A percentile compares a stretch with the other conserved stretches of the same genome.
These are phyloP conservation scores for Drosophila suzukii DNA, from an alignment of 1,140 invertebrate species.

Conservation along the genomic window DNA sequence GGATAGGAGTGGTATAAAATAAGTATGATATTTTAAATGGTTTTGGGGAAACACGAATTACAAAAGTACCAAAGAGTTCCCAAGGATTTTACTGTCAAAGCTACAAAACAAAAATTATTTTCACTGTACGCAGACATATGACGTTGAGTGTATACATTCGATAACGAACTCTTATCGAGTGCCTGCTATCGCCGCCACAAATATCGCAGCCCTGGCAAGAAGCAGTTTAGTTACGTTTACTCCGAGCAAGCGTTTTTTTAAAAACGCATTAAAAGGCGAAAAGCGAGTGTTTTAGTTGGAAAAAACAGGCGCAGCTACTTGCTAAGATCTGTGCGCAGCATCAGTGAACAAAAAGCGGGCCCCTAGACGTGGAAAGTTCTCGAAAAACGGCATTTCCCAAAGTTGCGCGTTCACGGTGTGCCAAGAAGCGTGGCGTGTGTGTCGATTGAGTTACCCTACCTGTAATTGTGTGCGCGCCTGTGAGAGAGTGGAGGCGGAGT, in stretches of 20 bases:
- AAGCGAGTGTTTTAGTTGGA: constrained; percentile 23
- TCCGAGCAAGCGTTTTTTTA: constrained; percentile 25
- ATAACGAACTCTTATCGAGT: not conserved
- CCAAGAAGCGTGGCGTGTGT: constrained; percentile 77
- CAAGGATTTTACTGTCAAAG: too few relatives aligned
- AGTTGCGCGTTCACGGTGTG: constrained; percentile 75
- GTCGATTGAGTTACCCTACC: constrained; percentile 60
- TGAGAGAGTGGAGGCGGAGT: constrained; percentile 40
- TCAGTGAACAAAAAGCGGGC: constrained; percentile 3
- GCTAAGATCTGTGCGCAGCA: constrained; percentile 21
- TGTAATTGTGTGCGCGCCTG: constrained; percentile 57
- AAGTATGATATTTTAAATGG: too few relatives aligned
- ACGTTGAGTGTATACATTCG: not conserved
- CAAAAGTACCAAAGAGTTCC: not conserved
- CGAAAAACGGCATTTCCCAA: constrained; percentile 56
- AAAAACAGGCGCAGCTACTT: constrained; percentile 37
- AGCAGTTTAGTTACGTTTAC: constrained; percentile 73
- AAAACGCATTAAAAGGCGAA: constrained; percentile 44
- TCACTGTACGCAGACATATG: too few relatives aligned
- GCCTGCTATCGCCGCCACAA: constrained; percentile 31
- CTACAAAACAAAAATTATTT: too few relatives aligned
- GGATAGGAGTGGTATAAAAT: too few relatives aligned
- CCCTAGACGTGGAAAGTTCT: constrained; percentile 24
- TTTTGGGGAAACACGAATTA: too few relatives aligned
- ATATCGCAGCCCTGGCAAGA: constrained; percentile 53